These are phyloP conservation scores for Heliconius ismenius DNA, from an alignment of 2,888 invertebrate genomes.

Conservation along the genomic window DNA sequence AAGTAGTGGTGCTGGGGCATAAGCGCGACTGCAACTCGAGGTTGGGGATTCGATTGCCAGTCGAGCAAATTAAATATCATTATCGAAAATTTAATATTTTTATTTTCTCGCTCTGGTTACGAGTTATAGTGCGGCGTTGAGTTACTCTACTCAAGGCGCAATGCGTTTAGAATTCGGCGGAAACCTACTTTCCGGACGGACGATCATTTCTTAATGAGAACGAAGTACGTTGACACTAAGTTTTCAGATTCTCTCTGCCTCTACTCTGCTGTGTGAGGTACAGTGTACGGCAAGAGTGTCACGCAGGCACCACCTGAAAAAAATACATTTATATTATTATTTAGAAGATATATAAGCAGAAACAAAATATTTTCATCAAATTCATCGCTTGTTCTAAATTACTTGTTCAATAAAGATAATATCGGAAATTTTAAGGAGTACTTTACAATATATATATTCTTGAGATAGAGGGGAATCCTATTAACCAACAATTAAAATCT, in stretches of 20 bases:
- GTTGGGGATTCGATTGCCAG: not conserved
- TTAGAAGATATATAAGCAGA: not conserved
- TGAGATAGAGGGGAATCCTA: constrained; percentile 41
- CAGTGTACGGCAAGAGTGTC: not conserved
- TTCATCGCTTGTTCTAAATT: constrained; percentile 1
- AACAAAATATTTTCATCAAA: not conserved
- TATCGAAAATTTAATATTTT: not conserved
- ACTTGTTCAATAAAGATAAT: constrained; percentile 17
- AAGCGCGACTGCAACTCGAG: not conserved
- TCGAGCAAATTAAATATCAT: not conserved
- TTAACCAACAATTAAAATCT: constrained; percentile 47
- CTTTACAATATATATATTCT: constrained; percentile 17
- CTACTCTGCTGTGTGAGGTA: not conserved
- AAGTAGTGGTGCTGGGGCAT: not conserved
- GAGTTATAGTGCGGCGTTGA: not conserved
- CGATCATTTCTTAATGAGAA: not conserved
- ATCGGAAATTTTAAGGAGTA: constrained; percentile 12
- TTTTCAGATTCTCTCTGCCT: not conserved
- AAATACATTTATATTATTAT: not conserved
- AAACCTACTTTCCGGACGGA: not conserved
- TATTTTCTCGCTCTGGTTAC: too few relatives aligned
- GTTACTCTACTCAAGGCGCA: not conserved
- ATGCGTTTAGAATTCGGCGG: not conserved
- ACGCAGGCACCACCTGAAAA: not conserved
- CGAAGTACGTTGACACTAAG: not conserved